Evolutionary conservation across 2,888 invertebrate species (phyloP).

Genomic region (Malachius bipustulatus): DNA sequence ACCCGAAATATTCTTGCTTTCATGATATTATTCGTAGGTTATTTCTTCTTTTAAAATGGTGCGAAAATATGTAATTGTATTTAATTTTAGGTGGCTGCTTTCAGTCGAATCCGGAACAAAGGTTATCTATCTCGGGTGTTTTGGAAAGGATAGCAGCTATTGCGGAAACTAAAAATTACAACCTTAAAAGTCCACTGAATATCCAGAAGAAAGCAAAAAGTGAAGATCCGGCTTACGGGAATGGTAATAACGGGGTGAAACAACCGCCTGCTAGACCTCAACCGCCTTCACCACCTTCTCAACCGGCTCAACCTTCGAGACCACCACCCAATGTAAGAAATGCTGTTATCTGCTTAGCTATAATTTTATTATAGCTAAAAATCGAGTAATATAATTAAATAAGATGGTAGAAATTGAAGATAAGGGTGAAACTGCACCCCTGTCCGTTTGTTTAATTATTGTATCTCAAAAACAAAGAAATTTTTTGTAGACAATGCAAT

Average conservation of each 20-base stretch:
- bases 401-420: no score
- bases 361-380: no score
- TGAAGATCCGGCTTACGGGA: slow-evolving; percentile 22
- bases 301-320: slow-evolving; percentile 18
- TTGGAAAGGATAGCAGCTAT: slow-evolving; percentile 80
- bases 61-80: not conserved
- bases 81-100: slow-evolving; percentile 58
- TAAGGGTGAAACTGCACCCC: no score
- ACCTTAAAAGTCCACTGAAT: slow-evolving; percentile 66
- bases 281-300: slow-evolving; percentile 25
- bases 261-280: slow-evolving; percentile 28
- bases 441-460: no score
- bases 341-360: no score
- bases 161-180: slow-evolving; percentile 73
- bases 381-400: no score
- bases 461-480: no score
- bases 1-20: slow-evolving; percentile 71
- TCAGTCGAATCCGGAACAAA: slow-evolving; percentile 68
- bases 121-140: slow-evolving; percentile 67
- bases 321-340: slow-evolving; percentile 13
- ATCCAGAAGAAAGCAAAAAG: slow-evolving; percentile 43
- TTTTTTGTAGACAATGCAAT: no score
- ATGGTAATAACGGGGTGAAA: slow-evolving; percentile 22
- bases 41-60: not conserved
- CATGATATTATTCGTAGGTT: slow-evolving; percentile 79